Evolutionary conservation across 2,888 invertebrate genomes (phyloP), one percentile per base, ranked within the genome.

Genomic region (Coenonympha glycerion): DNA sequence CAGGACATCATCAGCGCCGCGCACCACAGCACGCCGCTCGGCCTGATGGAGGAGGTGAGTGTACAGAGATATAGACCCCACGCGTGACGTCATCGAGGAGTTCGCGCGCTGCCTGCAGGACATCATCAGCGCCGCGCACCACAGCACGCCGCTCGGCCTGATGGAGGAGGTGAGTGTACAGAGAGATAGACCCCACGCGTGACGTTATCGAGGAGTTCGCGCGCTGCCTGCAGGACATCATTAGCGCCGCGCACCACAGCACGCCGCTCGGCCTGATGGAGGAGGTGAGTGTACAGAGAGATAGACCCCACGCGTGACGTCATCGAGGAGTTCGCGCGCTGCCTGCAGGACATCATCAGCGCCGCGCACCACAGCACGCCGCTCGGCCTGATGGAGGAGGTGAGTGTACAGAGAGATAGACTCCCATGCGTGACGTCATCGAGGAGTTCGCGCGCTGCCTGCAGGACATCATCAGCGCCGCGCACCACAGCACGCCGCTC

Each of bases 391-490:
- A 36, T 65, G 5, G 67, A 71, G 9, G 69, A 71, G 58, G 73
- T 70, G 28, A 39, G 47, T 45, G 94, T 3, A n/a, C n/a, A 65
- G 92, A 93, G 70, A 92, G 91, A 91, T 93, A 93, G 95, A 76
- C 63, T n/a, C 69, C 93, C 64, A 91, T 93, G 69, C 85, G 90
- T 40, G 89, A 92, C 68, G 92, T 99, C 60, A 90, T 99, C 57
- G 94, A 97, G 72, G 99, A 99, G 86, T 96, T 98, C 80, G 96
- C 98, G 33, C 91, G 96, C 59, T 98, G 98, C 78, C 89, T 99
- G 52, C 93, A 93, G 66, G 95, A 97, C 84, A 97, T 99, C 65
- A 97, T 98, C 66, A 62, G 69, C 59, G 81, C 82, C 33, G 70
- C 76, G 49, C 75, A 78, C 53, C 75, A 79, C 39, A 58, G 69